Evolutionary conservation across 2,797 vertebrate species (phyloP).

Genomic region (Chaunax sp.): DNA sequence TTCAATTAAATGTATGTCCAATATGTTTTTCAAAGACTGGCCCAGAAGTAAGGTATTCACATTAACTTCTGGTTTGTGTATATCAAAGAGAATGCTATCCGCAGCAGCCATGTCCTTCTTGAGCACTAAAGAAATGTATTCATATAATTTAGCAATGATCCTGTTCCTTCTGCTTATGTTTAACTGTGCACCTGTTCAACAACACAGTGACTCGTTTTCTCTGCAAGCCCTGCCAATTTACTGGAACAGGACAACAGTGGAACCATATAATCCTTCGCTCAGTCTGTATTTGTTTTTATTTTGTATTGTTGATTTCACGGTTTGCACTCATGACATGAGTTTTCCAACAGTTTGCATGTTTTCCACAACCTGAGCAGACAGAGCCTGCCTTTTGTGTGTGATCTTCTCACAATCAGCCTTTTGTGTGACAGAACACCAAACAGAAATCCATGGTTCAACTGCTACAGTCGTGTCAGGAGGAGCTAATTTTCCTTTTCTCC

Average conservation of each 20-base stretch:
- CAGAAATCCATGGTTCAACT: conserved; percentile 26
- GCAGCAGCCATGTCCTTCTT: conserved; percentile 57
- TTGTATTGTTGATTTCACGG: conserved; percentile 39
- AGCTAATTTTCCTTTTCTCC: conserved; percentile 31
- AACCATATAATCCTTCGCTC: conserved; percentile 12
- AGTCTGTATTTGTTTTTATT: conserved; percentile 25
- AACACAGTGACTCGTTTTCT: conserved; percentile 16
- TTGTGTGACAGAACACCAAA: conserved; percentile 31
- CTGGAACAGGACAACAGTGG: neutral
- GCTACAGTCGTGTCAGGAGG: conserved; percentile 47
- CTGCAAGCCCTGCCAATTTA: conserved; percentile 22
- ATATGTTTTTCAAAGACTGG: conserved; percentile 71
- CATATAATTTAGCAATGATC: conserved; percentile 4
- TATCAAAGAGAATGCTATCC: conserved; percentile 73
- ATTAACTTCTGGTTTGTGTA: conserved; percentile 70
- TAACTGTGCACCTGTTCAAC: conserved; percentile 35
- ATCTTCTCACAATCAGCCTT: conserved; percentile 33
- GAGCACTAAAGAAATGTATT: conserved; percentile 34
- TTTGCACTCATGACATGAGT: conserved; percentile 29
- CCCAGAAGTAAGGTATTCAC: conserved; percentile 57
- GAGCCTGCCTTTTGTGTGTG: conserved; percentile 14
- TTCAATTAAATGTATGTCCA: conserved; percentile 73
- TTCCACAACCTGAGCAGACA: conserved; percentile 38
- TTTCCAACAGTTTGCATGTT: conserved; percentile 33
- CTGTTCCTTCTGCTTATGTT: conserved; percentile 34